Evolutionary conservation across 92 coral and sea anemone genomes (phyloP), one percentile per base, ranked within the genome.

Genomic region (Siderastrea radians): DNA sequence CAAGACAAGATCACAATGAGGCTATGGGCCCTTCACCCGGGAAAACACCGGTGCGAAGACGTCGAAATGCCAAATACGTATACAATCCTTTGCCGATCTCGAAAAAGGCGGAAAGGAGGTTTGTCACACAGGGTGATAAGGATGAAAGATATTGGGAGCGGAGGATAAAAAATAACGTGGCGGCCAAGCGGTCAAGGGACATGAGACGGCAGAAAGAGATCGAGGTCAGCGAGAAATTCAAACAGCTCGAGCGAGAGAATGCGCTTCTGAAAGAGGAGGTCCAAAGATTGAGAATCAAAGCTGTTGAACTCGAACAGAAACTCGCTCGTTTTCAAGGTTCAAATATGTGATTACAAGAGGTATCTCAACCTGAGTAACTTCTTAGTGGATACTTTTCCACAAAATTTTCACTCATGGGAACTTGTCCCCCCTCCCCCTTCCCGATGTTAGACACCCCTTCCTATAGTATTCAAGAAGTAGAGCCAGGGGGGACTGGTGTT

Each of bases 141-240:
- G 96, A 94, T 58, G 94, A 91, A 46, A 80, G 74, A 73, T 94
- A 94, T 58, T 94, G 96, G 96, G 87, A 85, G 46, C 79, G 96
- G 38, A 88, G 96, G 83, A 84, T 81, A 12, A 84, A 92, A 50
- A 94, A 94, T 53, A 94, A 94, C 79, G 93, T 85, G 15, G 96
- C 96, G 17, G 96, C 96, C 10, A 88, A 92, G 17, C 70, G 93
- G 48, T 94, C 95, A 1, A 80, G 96, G 44, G 93, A 88, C 71
- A 82, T 89, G 86, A 60, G 95, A 44, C 72, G 95, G 4, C 93
- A 92, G 86, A 81, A 87, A 52, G 95, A 92, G 78, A 92, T 92
- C 15, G 95, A 92, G 87, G 68, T 92, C 44, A 78, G 90, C 1
- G 80, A 69, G 44, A 85, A 85, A 49, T 89, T 69, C 63, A 88